Evolutionary conservation across 1,140 invertebrate species (phyloP).

Genomic region (Melanaphis sacchari): DNA sequence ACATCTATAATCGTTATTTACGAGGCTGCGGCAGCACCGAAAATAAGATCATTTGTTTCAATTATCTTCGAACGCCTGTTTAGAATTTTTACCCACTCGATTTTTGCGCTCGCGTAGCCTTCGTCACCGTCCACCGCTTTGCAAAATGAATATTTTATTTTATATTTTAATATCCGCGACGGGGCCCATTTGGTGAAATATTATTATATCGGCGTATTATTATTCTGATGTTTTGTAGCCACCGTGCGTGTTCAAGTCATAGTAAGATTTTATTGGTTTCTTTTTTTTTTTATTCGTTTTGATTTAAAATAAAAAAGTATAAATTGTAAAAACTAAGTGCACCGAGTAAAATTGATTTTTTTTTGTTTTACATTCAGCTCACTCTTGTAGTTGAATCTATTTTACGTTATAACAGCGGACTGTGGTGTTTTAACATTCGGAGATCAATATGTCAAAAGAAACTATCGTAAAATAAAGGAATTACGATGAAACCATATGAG

Average conservation of each 20-base stretch:
- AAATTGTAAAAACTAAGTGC: neutral
- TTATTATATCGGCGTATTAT: neutral
- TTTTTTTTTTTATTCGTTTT: neutral
- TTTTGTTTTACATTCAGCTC: conserved; percentile 2
- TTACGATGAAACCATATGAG: neutral
- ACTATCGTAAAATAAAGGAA: conserved; percentile 10
- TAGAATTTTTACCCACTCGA: conserved; percentile 11
- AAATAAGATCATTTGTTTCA: conserved; percentile 30
- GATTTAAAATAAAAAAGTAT: conserved; percentile 12
- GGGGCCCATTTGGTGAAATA: neutral
- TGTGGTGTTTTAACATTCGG: neutral
- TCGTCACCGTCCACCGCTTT: neutral
- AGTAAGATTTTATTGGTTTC: neutral
- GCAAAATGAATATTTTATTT: conserved; percentile 8
- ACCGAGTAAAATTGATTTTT: neutral
- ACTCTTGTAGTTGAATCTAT: neutral
- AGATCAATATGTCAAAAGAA: conserved; percentile 11
- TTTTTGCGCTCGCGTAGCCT: neutral
- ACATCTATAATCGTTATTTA: conserved; percentile 36
- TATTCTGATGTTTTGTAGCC: neutral
- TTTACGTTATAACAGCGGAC: neutral
- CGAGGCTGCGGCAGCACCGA: neutral
- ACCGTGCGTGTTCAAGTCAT: neutral
- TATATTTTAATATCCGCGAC: neutral
- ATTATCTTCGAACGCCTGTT: neutral